Evolutionary conservation across 2,888 invertebrate species (phyloP), one percentile per base, ranked within the genome.

Genomic region (Adelphocoris suturalis): DNA sequence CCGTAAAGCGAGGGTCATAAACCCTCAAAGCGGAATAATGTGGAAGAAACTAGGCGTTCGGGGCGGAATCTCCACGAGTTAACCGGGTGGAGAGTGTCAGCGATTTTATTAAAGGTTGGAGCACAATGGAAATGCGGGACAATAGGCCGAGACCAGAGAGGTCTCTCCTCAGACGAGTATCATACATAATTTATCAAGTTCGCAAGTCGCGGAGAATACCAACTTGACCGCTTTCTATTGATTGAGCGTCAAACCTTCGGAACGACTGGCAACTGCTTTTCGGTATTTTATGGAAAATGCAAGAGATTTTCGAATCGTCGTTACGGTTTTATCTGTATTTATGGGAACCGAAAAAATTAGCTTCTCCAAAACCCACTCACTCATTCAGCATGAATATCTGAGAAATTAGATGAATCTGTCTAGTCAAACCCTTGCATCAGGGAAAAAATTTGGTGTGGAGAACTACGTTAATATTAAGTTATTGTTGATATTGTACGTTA

Each of bases 121-220:
- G 68, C 68, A 68, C 68, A 68, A 68, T 68, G 27, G 68, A 19
- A 68, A 19, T 19, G 68, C 68, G 68, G 68, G 68, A 68, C 68
- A 68, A 68, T 23, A 68, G 68, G 68, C 68, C 68, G 19, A 68
- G 19, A 19, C 23, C 3, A 23, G 4, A 23, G 68, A 23, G 23
- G 68, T 12, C 23, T 68, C 68, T 23, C 68, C 68, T 68, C 23
- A 23, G 23, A 68, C 68, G 68, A 68, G 68, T 68, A 68, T 68
- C 68, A 68, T 68, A 68, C 68, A 68, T 68, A 68, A 68, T 68
- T 68, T 68, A 68, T 68, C 68, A 68, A 68, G 68, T 68, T 68
- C 19, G 68, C 68, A 68, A 68, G 68, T 68, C 23, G 23, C 68
- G 68, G 68, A 23, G 68, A 68, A 68, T 68, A 68, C 68, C 68